Evolutionary conservation across 2,888 invertebrate genomes (phyloP), one percentile per base, ranked within the genome.

Genomic region (Leucophenga maculata): DNA sequence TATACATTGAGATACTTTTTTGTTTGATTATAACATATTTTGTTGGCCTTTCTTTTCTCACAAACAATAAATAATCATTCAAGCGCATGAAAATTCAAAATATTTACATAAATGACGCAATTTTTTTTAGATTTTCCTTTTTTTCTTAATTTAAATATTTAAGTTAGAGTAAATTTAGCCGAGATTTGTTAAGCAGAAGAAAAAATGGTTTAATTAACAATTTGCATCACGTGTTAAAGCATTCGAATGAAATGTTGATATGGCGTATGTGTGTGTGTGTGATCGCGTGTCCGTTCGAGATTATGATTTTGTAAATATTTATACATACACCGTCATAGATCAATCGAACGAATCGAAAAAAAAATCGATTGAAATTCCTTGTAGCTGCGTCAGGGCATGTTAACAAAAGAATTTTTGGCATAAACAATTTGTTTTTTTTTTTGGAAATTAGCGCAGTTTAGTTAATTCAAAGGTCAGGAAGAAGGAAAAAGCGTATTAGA

Each of bases 51-150:
- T 74, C 77, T 73, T 48, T 65, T 74, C 68, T 60, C 71, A 71
- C 74, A 72, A 75, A 80, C 78, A 76, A 85, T 82, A 83, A 83
- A 84, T 83, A 85, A 85, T 79, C 79, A 79, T 74, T 64, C 65
- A 18, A 72, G 8, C 39, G 39, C 9, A 44, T 46, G 18, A 50
- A 77, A 75, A 73, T 76, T 78, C 82, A 67, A 82, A 83, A 85
- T 83, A 83, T 83, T 83, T 83, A 83, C 77, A 82, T 48, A 77
- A 76, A 60, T 46, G 48, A 68, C 50, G 50, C 72, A 75, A 77
- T 73, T 71, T 77, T 78, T 72, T 78, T 70, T 72, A 70, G 72
- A 69, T 3, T 69, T 69, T 67, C 46, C 20, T 60, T 31, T 26
- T 57, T 6, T 57, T 57, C 14, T 73, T 80, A 72, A 72, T 69